Evolutionary conservation across 2,797 vertebrate genomes (phyloP), one percentile per base, ranked within the genome.

Genomic region (Pipistrellus pygmaeus): DNA sequence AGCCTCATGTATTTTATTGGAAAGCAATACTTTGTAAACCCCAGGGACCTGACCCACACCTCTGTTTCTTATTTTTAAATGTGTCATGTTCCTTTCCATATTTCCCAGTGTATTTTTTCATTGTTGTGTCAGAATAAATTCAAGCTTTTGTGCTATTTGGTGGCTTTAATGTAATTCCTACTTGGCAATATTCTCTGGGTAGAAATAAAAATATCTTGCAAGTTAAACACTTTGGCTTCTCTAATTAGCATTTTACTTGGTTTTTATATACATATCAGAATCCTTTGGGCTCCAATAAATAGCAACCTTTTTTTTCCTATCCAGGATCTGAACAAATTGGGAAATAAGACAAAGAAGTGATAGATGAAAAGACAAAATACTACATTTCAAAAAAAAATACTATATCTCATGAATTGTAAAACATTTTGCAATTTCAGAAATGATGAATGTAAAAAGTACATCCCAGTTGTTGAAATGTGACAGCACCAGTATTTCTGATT

Each of bases 91-190:
- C 15, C 60, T 88, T 72, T 41, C 15, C 60, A 38, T 4, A 25
- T 60, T 83, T 78, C 21, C 57, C n/a, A 15, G 12, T 35, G n/a
- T 81, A 23, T 18, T 84, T 96, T 88, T 88, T 80, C 69, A 71
- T 48, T 76, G 25, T 11, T 77, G 9, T 91, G 46, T 32, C 17
- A 75, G 80, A 89, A 87, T 82, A 75, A 80, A 81, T 69, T 71
- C 60, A 94, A 81, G 8, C 12, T 62, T 38, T 69, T n/a, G 18
- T 66, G n/a, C 17, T 88, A 32, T 27, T 44, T 78, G 7, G 48
- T 41, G 8, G 35, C 25, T 51, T 20, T 51, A 80, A 87, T 88
- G 4, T n/a, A 81, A 25, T 44, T 85, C 35, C 32, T 38, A 46
- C 15, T 84, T 82, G 9, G 1, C 14, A 15, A 32, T 57, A 25